Evolutionary conservation across 2,797 vertebrate species (phyloP), one percentile per base, ranked within the genome.

Genomic region (Sebastes elongatus): DNA sequence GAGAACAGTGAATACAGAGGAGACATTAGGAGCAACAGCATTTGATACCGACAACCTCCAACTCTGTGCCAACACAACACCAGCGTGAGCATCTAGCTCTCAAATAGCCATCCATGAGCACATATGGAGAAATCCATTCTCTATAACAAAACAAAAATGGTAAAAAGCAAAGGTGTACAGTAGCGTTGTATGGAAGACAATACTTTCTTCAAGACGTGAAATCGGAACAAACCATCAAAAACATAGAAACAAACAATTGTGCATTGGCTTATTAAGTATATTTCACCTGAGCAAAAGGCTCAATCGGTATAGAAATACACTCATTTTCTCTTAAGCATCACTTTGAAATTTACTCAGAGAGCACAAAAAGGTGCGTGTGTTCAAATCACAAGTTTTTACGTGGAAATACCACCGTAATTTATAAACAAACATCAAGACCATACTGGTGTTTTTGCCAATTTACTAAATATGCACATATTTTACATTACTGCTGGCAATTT

Each of bases 271-370:
- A n/a, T 38, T 62, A 67, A 71, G 69, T 57, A 75, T 25, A 79
- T 83, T 84, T 92, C 92, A 42, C 90, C 92, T 91, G 90, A 93
- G 91, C 90, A 76, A 83, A 88, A 85, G 80, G 81, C 82, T 91
- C 89, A 71, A 77, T 32, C 32, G 68, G 77, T 61, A 77, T 55
- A 78, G 56, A 81, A 71, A 65, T 63, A 81, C 72, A 84, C 70
- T 23, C 1, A 71, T 53, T 63, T 65, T 27, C 42, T 62, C 59
- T 62, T n/a, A 30, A 69, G 55, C 27, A 32, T 79, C 78, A 38
- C 27, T 61, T 66, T 38, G 57, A 78, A 27, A 27, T 81, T 75
- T 20, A 76, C 71, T 74, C 63, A 46, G 32, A 67, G 74, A 67
- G 56, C 28, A 38, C 55, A 73, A 30, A 35, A 62, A 66, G 32